phyloP scores from a whole-genome alignment of 2,113 vertebrate species.

The Macroglossus sobrinus region DNA sequence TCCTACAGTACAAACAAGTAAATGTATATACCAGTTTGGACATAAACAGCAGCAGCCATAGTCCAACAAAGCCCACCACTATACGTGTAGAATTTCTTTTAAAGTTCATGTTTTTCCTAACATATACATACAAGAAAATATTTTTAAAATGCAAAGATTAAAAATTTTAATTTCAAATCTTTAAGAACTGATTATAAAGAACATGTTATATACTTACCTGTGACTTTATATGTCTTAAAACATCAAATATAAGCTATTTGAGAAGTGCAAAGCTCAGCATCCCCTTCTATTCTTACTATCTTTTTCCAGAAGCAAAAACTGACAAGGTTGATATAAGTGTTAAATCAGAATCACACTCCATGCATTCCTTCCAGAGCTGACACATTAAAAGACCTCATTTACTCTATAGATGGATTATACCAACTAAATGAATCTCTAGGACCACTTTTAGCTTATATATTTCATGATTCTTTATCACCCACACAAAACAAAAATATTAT shows the following conservation, averaged over 20 bases:
- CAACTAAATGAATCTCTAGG: not conserved
- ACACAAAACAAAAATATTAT: not conserved
- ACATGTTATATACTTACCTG: not conserved
- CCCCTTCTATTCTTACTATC: not conserved
- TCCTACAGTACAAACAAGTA: not conserved
- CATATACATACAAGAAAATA: not conserved
- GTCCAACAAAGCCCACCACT: not conserved
- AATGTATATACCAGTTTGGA: not conserved
- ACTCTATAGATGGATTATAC: not conserved
- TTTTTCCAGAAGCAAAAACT: conserved; percentile 13
- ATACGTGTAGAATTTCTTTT: not conserved
- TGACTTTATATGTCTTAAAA: not conserved
- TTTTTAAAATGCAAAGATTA: not conserved
- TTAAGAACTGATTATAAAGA: not conserved
- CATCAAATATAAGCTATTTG: not conserved
- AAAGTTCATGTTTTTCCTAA: not conserved
- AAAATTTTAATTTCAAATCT: conserved; percentile 2
- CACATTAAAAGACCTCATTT: not conserved
- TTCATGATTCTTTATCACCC: not conserved
- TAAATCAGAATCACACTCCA: not conserved
- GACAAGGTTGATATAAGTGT: not conserved
- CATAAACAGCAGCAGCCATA: not conserved
- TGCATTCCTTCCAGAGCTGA: not conserved
- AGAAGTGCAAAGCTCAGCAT: conserved; percentile 26
- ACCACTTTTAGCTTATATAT: not conserved